Evolutionary conservation across 2,113 vertebrate species (phyloP).

Genomic region (Peromyscus maniculatus): DNA sequence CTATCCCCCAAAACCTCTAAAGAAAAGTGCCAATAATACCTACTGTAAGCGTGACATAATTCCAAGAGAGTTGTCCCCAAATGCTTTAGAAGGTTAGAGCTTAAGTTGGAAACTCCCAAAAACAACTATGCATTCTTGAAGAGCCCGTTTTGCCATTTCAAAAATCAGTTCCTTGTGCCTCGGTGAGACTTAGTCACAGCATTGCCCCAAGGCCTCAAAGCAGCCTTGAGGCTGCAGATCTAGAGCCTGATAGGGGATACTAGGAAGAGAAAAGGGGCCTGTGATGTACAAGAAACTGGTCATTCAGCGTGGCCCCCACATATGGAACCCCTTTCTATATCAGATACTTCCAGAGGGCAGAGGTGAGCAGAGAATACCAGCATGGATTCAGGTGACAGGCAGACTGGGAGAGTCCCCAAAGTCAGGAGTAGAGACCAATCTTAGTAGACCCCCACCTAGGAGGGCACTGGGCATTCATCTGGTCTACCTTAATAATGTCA

Average conservation of each 20-base stretch:
- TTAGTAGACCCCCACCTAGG: not conserved
- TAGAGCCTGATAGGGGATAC: not conserved
- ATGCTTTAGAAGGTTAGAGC: not conserved
- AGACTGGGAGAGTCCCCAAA: not conserved
- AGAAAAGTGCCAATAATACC: not conserved
- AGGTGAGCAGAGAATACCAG: not conserved
- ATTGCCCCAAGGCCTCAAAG: not conserved
- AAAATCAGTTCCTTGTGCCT: not conserved
- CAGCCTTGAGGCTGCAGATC: not conserved
- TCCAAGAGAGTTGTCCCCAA: not conserved
- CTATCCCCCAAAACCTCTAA: not conserved
- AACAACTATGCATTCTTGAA: not conserved
- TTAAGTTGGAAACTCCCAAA: not conserved
- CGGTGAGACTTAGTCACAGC: not conserved
- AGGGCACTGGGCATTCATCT: not conserved
- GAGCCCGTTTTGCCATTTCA: not conserved
- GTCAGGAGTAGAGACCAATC: not conserved
- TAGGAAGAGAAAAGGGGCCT: not conserved
- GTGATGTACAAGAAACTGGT: accelerated
- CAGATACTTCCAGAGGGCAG: not conserved
- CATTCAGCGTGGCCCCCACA: not conserved
- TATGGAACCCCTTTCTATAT: not conserved
- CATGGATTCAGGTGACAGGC: not conserved
- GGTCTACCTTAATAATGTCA: not conserved
- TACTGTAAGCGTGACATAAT: too few species aligned